A percentile compares a stretch with the other conserved stretches of the same genome.
These are phyloP conservation scores for Balaenoptera acutorostrata DNA, from an alignment of 2,113 vertebrate genomes.

Conservation along the genomic window DNA sequence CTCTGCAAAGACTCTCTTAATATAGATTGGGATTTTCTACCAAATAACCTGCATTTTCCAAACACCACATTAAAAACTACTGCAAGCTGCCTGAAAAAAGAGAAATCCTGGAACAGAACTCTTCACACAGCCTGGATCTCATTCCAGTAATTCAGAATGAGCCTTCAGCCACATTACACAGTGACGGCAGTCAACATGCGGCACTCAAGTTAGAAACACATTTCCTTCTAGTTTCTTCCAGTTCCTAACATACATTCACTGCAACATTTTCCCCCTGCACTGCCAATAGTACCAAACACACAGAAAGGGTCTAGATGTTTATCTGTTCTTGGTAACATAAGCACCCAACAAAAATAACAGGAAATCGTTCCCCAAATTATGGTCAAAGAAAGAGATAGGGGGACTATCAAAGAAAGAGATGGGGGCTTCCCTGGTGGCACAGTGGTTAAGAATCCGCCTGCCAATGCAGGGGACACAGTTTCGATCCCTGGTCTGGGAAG, in stretches of 20 bases:
- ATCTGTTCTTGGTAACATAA: slow-evolving; percentile 67
- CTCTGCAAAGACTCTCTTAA: slow-evolving; percentile 35
- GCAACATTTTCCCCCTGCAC: not conserved
- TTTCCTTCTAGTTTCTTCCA: slow-evolving; percentile 52
- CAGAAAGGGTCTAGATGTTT: slow-evolving; percentile 53
- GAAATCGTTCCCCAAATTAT: slow-evolving; percentile 43
- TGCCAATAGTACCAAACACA: slow-evolving; percentile 39
- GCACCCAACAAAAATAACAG: slow-evolving; percentile 54
- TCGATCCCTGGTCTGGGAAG: no score
- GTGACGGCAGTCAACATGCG: not conserved
- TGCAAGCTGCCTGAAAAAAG: not conserved
- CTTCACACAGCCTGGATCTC: slow-evolving; percentile 32
- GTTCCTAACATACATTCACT: slow-evolving; percentile 17
- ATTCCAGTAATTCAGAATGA: slow-evolving; percentile 29
- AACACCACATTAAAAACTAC: slow-evolving; percentile 35
- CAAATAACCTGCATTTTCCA: slow-evolving; percentile 46
- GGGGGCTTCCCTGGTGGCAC: no score
- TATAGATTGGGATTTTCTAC: slow-evolving; percentile 37
- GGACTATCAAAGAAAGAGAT: no score
- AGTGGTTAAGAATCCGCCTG: no score
- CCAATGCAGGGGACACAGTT: no score
- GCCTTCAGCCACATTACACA: not conserved
- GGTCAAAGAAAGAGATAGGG: slow-evolving; percentile 1
- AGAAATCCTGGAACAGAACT: not conserved
- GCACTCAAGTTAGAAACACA: slow-evolving; percentile 56